Conservation (phyloP, 2,113 vertebrate species). For the Pteronura brasiliensis region DNA sequence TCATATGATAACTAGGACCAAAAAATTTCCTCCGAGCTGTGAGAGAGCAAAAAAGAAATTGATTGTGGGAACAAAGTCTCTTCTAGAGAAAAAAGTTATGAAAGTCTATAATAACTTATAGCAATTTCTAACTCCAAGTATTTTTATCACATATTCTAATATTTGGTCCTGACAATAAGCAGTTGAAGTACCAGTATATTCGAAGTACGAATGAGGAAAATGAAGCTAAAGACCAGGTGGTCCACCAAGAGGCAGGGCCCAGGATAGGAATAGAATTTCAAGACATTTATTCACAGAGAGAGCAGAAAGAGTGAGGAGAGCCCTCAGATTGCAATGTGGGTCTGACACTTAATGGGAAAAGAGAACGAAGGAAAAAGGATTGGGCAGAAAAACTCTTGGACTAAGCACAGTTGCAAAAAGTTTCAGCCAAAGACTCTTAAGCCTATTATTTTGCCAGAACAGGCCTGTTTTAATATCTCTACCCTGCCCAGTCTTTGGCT, state of each 20-base stretch:
- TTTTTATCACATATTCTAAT: background rate
- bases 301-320: background rate
- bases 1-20: slow-evolving; percentile 19
- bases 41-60: slow-evolving; percentile 8
- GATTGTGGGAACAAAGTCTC: background rate
- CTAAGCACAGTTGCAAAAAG: background rate
- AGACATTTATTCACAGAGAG: background rate
- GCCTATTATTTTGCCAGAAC: background rate
- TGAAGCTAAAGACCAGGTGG: background rate
- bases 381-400: background rate
- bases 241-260: background rate
- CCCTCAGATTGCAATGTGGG: background rate
- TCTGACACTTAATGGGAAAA: background rate
- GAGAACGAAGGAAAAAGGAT: background rate
- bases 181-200: background rate
- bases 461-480: background rate
- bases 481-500: background rate
- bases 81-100: background rate
- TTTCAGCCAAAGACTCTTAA: background rate
- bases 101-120: background rate
- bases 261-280: background rate
- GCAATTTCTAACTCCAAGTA: background rate
- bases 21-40: background rate
- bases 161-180: background rate
- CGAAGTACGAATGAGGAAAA: background rate